Evolutionary conservation across 2,797 vertebrate genomes (phyloP), one percentile per base, ranked within the genome.

Genomic region (Danio kyathit): DNA sequence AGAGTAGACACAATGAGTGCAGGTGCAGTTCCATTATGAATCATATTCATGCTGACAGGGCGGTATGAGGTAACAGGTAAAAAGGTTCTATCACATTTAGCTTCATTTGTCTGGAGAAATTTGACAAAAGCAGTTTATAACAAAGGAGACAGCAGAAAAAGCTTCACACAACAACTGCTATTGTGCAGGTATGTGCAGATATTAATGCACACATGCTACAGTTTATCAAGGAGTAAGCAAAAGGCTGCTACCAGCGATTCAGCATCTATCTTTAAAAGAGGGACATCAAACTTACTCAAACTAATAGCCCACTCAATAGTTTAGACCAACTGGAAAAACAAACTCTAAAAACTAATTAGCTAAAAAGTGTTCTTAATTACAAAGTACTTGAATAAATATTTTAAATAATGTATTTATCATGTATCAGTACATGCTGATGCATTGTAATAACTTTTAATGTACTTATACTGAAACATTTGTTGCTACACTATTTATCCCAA

Each of bases 161-260:
- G n/a, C 54, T 41, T 59, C 59, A 17, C 21, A 10, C 46, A 64
- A 54, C 19, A 16, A 64, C 59, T 29, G 21, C 72, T 71, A 75
- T 56, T 72, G 65, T 79, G 40, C 41, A 40, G 10, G 29, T 73
- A 9, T 16, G 41, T 38, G 57, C 65, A 67, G 59, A 79, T 17
- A 66, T 40, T 1, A 74, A 81, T 11, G 21, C 29, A 59, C 40
- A 72, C 67, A 70, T 6, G 10, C 54, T 46, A 61, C 12, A 40
- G 46, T 21, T 44, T 14, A 86, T 82, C 80, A 90, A 92, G 92
- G 93, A 91, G 89, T 87, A 92, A 92, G 93, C 91, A 94, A 92
- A 94, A 94, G 89, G 93, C 94, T 95, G 94, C 95, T 94, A n/a
- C n/a, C 94, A 94, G 94, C 94, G 90, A 29, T 29, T 29, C 3